Evolutionary conservation across 2,888 invertebrate species (phyloP), one percentile per base, ranked within the genome.

Genomic region (Eumerus sabulonum): DNA sequence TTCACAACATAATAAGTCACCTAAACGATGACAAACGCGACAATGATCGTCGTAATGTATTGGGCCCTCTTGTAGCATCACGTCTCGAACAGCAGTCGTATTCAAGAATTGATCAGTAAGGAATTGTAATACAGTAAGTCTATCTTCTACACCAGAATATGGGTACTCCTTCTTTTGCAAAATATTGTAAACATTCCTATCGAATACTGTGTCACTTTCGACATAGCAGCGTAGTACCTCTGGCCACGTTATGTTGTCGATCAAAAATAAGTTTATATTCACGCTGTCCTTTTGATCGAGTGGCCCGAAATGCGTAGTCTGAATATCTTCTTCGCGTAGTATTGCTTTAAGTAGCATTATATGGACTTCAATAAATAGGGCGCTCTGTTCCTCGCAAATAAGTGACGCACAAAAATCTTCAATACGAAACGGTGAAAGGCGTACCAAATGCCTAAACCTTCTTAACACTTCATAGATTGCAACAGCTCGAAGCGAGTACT

Each of bases 351-450:
- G 90, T 63, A 99, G 91, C 92, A 95, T 95, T 83, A 98, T 95
- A 89, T 99, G 99, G 82, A 98, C 93, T 90, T 99, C 99, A 11
- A 96, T 93, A 18, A 99, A 90, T 72, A 99, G 90, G 86, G 93
- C 94, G 85, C 96, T 97, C 87, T 98, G 97, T 88, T 98, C 98
- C 85, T 98, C 96, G 86, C 95, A 95, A 77, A 94, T 92, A 70
- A 99, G 88, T 51, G 97, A 96, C 36, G 97, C 96, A 91, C 98
- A 98, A 86, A 99, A 96, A 89, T 99, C 99, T 90, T 99, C 99
- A 87, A 99, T 94, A 79, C 97, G 93, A 88, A 95, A 99, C 12
- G 98, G 98, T 27, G 98, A 98, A 53, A 99, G 90, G 76, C 98
- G 92, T 27, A 99, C 94, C 84, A 97, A 90, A 85, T 95, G 95